Percentiles rank a stretch among this genome's conserved stretches.
phyloP scores from a whole-genome alignment of 2,113 vertebrate genomes.

The Condylura cristata region DNA sequence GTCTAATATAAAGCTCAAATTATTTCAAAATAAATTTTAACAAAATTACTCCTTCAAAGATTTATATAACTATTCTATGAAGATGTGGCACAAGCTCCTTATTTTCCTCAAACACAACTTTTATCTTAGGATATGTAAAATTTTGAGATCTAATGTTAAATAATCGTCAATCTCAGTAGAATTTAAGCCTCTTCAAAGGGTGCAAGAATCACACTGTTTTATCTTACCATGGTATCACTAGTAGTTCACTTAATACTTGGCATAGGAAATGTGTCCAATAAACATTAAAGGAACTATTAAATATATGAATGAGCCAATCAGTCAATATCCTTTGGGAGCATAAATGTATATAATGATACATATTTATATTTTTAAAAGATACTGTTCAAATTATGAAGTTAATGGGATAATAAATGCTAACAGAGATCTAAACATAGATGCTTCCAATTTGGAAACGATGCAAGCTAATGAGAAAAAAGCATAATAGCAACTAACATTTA shows the following conservation, averaged over 20 bases:
- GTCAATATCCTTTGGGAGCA: slow-evolving; percentile 23
- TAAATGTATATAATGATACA: not conserved
- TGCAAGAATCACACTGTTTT: not conserved
- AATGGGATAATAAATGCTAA: slow-evolving; percentile 33
- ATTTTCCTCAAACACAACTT: not conserved
- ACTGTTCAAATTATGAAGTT: slow-evolving; percentile 28
- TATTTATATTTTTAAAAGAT: slow-evolving; percentile 40
- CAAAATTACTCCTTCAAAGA: not conserved
- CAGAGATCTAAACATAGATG: slow-evolving; percentile 12
- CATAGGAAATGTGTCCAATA: slow-evolving; percentile 16
- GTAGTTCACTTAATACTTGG: not conserved
- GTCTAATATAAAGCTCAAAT: not conserved
- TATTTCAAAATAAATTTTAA: slow-evolving; percentile 41
- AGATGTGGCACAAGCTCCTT: not conserved
- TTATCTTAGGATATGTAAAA: not conserved
- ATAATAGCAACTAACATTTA: not conserved
- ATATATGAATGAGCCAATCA: slow-evolving; percentile 28
- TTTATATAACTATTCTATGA: not conserved
- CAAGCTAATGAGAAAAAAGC: not conserved
- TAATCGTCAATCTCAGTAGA: not conserved
- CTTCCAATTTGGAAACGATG: slow-evolving; percentile 46
- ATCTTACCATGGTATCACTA: not conserved
- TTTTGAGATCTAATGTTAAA: slow-evolving; percentile 27
- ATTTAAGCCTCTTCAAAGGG: not conserved
- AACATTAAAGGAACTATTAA: slow-evolving; percentile 8